A percentile compares a stretch with the other conserved stretches of the same genome.
Conservation (phyloP, 1,140 invertebrate genomes). For the Halictus rubicundus region DNA sequence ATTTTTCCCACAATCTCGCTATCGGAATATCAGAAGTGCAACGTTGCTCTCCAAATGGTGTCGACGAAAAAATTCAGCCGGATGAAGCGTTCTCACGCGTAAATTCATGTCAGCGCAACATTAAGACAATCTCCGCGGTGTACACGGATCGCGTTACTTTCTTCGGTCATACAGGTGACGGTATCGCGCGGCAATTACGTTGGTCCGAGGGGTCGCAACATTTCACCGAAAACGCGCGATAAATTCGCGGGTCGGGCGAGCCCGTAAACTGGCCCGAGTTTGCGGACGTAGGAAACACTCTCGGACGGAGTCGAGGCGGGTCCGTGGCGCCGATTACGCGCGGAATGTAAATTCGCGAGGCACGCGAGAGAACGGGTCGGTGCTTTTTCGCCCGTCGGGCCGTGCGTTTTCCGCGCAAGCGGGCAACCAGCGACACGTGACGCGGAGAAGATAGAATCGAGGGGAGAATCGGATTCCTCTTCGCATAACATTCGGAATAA, state of each 20-base stretch:
- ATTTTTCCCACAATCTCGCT: too few relatives aligned
- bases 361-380: not conserved
- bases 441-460: not conserved
- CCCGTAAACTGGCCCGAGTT: not conserved
- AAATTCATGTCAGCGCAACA: not conserved
- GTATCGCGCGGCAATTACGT: conserved; percentile 22
- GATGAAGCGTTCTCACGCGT: not conserved
- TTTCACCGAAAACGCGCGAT: not conserved
- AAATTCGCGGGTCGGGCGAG: not conserved
- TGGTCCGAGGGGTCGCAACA: not conserved
- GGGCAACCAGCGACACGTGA: conserved; percentile 14
- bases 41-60: too few relatives aligned
- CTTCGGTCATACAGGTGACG: not conserved
- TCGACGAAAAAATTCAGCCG: too few relatives aligned
- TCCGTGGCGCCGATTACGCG: conserved; percentile 16
- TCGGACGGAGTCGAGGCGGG: not conserved
- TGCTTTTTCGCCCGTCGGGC: not conserved
- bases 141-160: not conserved
- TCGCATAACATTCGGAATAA: conserved; percentile 9
- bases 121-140: not conserved
- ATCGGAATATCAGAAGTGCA: too few relatives aligned
- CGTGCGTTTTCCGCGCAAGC: conserved; percentile 3
- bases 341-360: conserved; percentile 21
- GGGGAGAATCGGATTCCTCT: conserved; percentile 34
- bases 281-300: not conserved